Percentiles rank a stretch among this genome's conserved stretches.
These are phyloP conservation scores for Eulithis prunata DNA, from an alignment of 2,888 invertebrate species.

Conservation along the genomic window DNA sequence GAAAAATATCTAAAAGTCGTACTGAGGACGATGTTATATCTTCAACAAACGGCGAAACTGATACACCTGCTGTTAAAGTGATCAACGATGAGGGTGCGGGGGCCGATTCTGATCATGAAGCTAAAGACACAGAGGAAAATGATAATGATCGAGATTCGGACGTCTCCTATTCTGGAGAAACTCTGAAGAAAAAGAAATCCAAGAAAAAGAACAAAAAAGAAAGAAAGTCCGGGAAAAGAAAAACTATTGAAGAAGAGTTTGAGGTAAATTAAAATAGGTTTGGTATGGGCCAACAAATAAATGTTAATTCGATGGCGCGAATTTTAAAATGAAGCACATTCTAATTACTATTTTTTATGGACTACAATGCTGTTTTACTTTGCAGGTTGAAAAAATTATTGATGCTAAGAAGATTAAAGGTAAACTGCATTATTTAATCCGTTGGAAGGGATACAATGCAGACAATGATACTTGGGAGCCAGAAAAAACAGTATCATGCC, in stretches of 20 bases:
- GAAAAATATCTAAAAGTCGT: slow-evolving; percentile 77
- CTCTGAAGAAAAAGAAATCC: slow-evolving; percentile 40
- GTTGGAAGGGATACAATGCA: slow-evolving; percentile 91
- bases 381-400: slow-evolving; percentile 88
- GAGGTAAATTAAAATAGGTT: slow-evolving; percentile 72
- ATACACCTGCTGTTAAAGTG: slow-evolving; percentile 36
- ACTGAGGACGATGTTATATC: slow-evolving; percentile 76
- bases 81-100: slow-evolving; percentile 42
- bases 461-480: slow-evolving; percentile 91
- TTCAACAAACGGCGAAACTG: slow-evolving; percentile 72
- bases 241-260: slow-evolving; percentile 71
- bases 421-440: slow-evolving; percentile 87
- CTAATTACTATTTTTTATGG: too few species aligned
- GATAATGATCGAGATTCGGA: slow-evolving; percentile 49
- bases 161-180: slow-evolving; percentile 50
- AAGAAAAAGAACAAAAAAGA: slow-evolving; percentile 62
- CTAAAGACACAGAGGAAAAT: slow-evolving; percentile 47
- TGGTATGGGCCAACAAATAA: slow-evolving; percentile 20
- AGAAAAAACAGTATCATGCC: slow-evolving; percentile 88
- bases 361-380: slow-evolving; percentile 17
- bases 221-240: slow-evolving; percentile 64
- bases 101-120: slow-evolving; percentile 42
- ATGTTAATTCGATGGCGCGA: slow-evolving; percentile 15
- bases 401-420: slow-evolving; percentile 88
- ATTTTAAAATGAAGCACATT: slow-evolving; percentile 16